phyloP scores from a whole-genome alignment of 2,888 invertebrate genomes.

The Leucania comma region DNA sequence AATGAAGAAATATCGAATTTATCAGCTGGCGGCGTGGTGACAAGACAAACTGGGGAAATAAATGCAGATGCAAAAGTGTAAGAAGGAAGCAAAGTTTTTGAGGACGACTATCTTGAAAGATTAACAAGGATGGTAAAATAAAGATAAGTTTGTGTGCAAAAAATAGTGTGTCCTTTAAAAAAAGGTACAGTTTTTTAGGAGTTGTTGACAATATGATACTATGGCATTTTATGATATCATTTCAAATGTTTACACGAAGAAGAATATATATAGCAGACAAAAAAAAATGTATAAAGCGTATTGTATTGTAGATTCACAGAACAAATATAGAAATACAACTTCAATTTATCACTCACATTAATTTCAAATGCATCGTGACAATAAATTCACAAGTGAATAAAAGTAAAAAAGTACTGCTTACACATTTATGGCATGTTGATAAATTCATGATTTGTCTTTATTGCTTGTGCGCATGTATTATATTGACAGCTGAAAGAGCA shows the following conservation, averaged over 20 bases:
- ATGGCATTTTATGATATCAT: not conserved
- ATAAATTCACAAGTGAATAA: slow-evolving; percentile 33
- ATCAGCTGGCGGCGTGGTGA: slow-evolving; percentile 67
- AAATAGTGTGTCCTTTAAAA: slow-evolving; percentile 7
- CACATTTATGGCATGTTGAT: slow-evolving; percentile 39
- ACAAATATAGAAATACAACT: slow-evolving; percentile 9
- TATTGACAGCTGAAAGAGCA: slow-evolving; percentile 52
- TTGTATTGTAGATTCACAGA: not conserved
- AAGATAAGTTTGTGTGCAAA: slow-evolving; percentile 13
- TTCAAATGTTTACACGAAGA: not conserved
- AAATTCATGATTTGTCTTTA: slow-evolving; percentile 42
- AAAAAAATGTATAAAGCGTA: too few relatives aligned
- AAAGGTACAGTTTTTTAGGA: not conserved
- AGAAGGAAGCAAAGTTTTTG: slow-evolving; percentile 20
- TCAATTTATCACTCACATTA: slow-evolving; percentile 33
- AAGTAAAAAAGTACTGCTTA: slow-evolving; percentile 38
- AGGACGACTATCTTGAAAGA: not conserved
- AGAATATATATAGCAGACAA: not conserved
- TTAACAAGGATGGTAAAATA: not conserved
- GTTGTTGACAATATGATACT: not conserved
- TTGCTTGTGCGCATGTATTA: slow-evolving; percentile 27
- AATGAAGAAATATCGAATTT: slow-evolving; percentile 71
- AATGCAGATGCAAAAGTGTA: slow-evolving; percentile 48
- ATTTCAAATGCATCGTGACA: slow-evolving; percentile 30
- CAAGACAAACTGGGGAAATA: slow-evolving; percentile 57